Base-by-base conservation (phyloP, 2,888 invertebrate genomes). In the Caenorhabditis doughertyi region DNA sequence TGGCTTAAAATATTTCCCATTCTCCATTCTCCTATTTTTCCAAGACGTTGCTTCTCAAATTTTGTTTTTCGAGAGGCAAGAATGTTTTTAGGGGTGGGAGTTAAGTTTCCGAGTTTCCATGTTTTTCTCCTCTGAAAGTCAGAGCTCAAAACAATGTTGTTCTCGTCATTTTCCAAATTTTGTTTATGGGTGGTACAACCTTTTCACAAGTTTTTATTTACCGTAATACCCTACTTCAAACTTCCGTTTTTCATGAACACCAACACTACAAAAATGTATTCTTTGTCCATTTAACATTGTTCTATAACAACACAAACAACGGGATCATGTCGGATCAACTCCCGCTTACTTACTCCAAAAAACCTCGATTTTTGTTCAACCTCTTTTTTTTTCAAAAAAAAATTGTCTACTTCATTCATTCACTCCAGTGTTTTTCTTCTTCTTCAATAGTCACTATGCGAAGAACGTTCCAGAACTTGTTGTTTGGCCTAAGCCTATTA, bases 271-370 rank as follows among this genome's bases (percentile, higher is more conserved):
- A 49, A 72, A 72, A 25, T 21, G 55, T 64, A 55, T 53, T 71
- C 49, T 74, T 35, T 74, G 74, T 74, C 13, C 74, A 51, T 29
- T 65, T 39, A n/a, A n/a, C 11, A 56, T 16, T 49, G 56, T 53
- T 60, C 35, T 51, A 21, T 44, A 68, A 77, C 68, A 77, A 77
- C 77, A 77, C 68, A 68, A 77, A 77, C 77, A 77, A 16, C 42
- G 16, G 53, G 77, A 77, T 77, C 51, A 68, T 77, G 62, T 25
- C 60, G 62, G 68, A 77, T 77, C 27, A 77, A 58, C n/a, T 39
- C 35, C 35, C 53, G 42, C 44, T 60, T 53, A 76, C 49, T 35
- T 64, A 72, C 62, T 72, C 72, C 53, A 62, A 72, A 72, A n/a
- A 53, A 62, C 53, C 64, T 35, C 55, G 68, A 44, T 77, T 77